phyloP scores from a whole-genome alignment of 2,797 vertebrate species.

The Cossypha heuglini region DNA sequence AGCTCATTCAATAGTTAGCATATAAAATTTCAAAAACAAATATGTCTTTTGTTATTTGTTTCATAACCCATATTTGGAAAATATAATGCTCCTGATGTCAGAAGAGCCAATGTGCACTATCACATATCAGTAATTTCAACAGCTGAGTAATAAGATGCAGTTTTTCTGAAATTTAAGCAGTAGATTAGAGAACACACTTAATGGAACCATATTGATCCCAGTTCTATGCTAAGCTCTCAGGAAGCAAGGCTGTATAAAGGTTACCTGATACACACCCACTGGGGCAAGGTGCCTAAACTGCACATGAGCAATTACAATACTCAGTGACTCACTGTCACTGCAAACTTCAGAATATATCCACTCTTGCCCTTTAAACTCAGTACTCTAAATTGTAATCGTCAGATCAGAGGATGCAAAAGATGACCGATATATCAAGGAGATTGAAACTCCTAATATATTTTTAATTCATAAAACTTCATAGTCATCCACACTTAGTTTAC shows the following conservation, averaged over 20 bases:
- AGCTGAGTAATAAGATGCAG: background rate
- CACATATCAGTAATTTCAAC: background rate
- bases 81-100: background rate
- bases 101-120: background rate
- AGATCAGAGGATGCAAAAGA: background rate
- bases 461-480: background rate
- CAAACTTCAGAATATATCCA: background rate
- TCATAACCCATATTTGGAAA: background rate
- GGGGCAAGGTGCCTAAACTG: background rate
- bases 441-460: background rate
- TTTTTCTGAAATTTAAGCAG: background rate
- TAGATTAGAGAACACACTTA: background rate
- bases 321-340: background rate
- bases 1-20: background rate
- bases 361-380: background rate
- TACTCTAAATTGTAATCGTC: background rate
- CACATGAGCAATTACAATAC: background rate
- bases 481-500: background rate
- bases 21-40: background rate
- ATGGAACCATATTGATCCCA: background rate
- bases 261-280: background rate
- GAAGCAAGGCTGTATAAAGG: background rate
- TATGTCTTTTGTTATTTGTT: background rate
- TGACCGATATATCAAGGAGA: background rate
- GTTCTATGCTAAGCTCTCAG: background rate